These are phyloP conservation scores for Xanthia icteritia DNA, from an alignment of 2,888 invertebrate species.

Conservation along the genomic window DNA sequence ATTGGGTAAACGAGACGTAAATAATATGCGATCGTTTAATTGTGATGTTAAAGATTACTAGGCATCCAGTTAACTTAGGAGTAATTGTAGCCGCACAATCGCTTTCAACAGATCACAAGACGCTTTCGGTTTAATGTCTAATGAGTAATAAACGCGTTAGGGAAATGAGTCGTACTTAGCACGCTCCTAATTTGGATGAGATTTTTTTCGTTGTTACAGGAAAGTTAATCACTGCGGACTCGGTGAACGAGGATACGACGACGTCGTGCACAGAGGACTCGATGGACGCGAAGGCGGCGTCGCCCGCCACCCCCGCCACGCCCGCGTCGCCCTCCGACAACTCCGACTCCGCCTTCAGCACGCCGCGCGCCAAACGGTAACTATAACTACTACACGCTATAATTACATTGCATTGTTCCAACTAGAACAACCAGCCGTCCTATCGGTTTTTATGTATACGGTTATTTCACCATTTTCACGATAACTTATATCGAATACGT, in stretches of 20 bases:
- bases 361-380: conserved; percentile 89
- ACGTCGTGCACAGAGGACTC: conserved; percentile 95
- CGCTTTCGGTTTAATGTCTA: conserved; percentile 9
- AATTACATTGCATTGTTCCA: conserved; percentile 48
- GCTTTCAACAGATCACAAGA: conserved; percentile 5
- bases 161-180: conserved; percentile 25
- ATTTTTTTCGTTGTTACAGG: conserved; percentile 74
- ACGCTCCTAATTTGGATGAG: conserved; percentile 18
- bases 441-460: conserved; percentile 50
- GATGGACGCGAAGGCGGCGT: conserved; percentile 91
- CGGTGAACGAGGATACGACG: conserved; percentile 93
- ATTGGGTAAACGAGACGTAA: conserved; percentile 43
- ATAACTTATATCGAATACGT: conserved; percentile 29
- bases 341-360: conserved; percentile 88
- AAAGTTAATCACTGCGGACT: conserved; percentile 86
- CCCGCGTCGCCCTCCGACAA: conserved; percentile 87
- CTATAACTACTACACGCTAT: conserved; percentile 34
- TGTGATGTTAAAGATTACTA: conserved; percentile 39
- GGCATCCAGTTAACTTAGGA: conserved; percentile 6
- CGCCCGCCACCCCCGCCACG: conserved; percentile 82
- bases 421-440: conserved; percentile 22
- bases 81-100: conserved; percentile 11
- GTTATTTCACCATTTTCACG: conserved; percentile 54
- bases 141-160: conserved; percentile 33
- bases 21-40: conserved; percentile 41